These are phyloP conservation scores for Ceratina japonica DNA, from an alignment of 1,140 invertebrate genomes.

Conservation along the genomic window DNA sequence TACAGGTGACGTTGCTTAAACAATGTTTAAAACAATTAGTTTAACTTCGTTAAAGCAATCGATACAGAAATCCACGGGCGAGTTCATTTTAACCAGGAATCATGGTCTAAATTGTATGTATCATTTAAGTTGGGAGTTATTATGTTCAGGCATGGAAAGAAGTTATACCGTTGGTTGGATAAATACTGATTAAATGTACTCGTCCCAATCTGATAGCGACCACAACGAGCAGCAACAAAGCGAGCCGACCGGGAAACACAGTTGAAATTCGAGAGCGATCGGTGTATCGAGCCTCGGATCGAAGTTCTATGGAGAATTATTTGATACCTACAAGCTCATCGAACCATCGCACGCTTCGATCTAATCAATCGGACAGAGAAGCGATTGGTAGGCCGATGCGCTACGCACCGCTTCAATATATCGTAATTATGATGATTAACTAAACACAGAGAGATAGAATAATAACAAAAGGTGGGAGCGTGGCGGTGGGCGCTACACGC, in stretches of 20 bases:
- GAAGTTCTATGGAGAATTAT: constrained; percentile 47
- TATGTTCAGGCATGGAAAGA: background rate
- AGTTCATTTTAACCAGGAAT: too few relatives aligned
- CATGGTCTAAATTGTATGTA: background rate
- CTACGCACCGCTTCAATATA: constrained; percentile 52
- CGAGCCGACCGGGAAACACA: background rate
- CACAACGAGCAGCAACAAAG: background rate
- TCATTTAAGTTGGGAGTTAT: background rate
- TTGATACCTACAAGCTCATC: constrained; percentile 52
- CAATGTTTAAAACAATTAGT: too few relatives aligned
- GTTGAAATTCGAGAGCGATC: constrained; percentile 3
- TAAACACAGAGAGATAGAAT: constrained; percentile 56
- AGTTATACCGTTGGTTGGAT: background rate
- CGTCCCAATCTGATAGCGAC: constrained; percentile 3
- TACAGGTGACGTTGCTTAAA: too few relatives aligned
- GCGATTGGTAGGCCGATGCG: constrained; percentile 54
- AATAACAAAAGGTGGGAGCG: too few relatives aligned
- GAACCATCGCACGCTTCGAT: constrained; percentile 45
- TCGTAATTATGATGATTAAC: constrained; percentile 68
- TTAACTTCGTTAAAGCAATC: too few relatives aligned
- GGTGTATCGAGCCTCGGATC: background rate
- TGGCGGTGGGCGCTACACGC: too few relatives aligned
- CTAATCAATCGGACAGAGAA: constrained; percentile 62
- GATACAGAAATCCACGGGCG: too few relatives aligned
- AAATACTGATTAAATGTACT: constrained; percentile 37